Evolutionary conservation across 2,797 vertebrate species (phyloP), one percentile per base, ranked within the genome.

Genomic region (Lates japonicus): DNA sequence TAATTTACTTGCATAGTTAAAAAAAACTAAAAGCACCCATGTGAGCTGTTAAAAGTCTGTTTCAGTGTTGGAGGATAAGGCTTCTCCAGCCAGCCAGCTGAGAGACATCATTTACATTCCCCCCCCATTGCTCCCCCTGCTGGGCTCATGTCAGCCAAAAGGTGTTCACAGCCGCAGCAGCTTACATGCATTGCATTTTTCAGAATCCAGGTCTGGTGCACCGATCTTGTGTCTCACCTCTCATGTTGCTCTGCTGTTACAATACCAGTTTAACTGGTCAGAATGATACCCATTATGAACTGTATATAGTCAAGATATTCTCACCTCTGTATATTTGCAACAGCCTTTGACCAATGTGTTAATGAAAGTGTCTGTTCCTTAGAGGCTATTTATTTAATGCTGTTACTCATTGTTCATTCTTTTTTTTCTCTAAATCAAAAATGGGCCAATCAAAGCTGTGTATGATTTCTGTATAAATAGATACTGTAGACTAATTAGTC

Each of bases 341-440:
- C 33, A 73, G 46, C 55, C 49, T 49, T 78, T 13, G 73, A 84
- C 54, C 16, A 61, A 5, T 42, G 13, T 58, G 39, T 65, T 70
- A 31, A 60, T 76, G 13, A 60, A 82, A 55, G 39, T 46, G 54
- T 82, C 29, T 85, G 57, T 75, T 79, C 63, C 74, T 61, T 76
- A 76, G 46, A 76, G 63, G 58, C 61, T 90, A 80, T 90, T 88
- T 88, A 90, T 86, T 82, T 82, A 68, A 83, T 54, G 19, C 55
- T 64, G n/a, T 76, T 62, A 49, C 48, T 76, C 25, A 5, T 29
- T 64, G 41, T 69, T 54, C n/a, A 13, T 55, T 62, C 11, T 49
- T 7, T 63, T 16, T 62, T 33, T 49, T 58, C 42, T 41, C 33
- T 46, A 10, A 59, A 79, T 81, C 65, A 49, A 55, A 63, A 66